A percentile compares a stretch with the other conserved stretches of the same genome.
phyloP scores from a whole-genome alignment of 2,113 vertebrate species.

The Syrrhaptes paradoxus region DNA sequence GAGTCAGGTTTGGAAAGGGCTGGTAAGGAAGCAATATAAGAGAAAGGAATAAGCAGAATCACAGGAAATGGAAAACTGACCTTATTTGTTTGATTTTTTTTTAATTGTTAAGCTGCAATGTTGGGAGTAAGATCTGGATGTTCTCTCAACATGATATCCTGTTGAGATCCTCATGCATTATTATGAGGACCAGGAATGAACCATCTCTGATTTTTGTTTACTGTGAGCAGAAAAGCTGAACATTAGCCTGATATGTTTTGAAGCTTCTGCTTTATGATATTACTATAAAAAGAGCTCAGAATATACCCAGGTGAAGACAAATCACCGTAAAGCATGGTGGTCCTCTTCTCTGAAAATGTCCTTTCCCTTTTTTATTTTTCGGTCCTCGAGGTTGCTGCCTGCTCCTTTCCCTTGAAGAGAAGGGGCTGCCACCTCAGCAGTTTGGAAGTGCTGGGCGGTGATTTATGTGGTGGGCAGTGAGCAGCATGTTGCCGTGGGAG shows the following conservation, averaged over 20 bases:
- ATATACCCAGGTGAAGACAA: background rate
- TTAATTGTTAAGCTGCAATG: background rate
- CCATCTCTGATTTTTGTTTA: background rate
- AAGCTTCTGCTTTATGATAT: background rate
- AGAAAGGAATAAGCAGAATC: background rate
- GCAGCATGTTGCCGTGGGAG: background rate
- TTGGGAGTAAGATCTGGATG: background rate
- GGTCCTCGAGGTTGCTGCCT: background rate
- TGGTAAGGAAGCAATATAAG: background rate
- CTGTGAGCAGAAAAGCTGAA: background rate
- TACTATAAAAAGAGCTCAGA: background rate
- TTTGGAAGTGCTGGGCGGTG: background rate
- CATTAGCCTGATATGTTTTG: background rate
- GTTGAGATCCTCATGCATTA: background rate
- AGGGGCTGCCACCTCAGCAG: background rate
- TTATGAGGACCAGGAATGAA: background rate
- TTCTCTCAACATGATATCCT: background rate
- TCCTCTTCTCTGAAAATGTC: background rate
- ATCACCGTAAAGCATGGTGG: background rate
- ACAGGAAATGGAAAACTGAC: background rate
- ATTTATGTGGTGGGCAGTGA: accelerated
- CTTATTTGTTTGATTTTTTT: background rate
- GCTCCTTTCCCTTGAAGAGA: background rate
- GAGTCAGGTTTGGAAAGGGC: background rate
- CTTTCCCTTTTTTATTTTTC: background rate